Conservation (phyloP, 2,797 vertebrate genomes). For the Danio albolineatus region DNA sequence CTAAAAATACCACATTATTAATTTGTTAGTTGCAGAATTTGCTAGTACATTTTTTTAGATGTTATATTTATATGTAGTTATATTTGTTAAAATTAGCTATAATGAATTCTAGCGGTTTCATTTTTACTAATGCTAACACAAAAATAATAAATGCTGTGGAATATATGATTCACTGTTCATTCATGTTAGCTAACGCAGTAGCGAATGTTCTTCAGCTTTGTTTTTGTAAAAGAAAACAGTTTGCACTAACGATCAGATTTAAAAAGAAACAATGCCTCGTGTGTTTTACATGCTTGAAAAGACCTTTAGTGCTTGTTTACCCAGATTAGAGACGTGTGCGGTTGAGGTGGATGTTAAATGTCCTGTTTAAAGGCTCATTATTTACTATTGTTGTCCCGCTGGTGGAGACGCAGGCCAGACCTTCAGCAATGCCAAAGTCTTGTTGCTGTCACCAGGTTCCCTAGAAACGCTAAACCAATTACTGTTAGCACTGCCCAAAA, state of each 20-base stretch:
- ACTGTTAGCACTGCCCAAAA: slow-evolving; percentile 51
- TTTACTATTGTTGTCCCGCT: slow-evolving; percentile 19
- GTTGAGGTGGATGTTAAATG: background rate
- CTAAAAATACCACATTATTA: no score
- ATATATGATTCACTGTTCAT: no score
- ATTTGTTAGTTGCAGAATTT: no score
- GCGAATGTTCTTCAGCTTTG: background rate
- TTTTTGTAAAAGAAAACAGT: background rate
- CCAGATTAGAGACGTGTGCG: background rate
- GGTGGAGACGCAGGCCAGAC: slow-evolving; percentile 61
- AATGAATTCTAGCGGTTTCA: no score
- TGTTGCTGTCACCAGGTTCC: slow-evolving; percentile 67
- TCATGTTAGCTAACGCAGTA: no score
- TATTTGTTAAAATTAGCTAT: no score
- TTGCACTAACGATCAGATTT: background rate
- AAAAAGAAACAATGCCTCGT: background rate
- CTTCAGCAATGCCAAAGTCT: slow-evolving; percentile 57
- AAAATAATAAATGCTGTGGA: no score
- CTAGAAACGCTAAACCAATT: slow-evolving; percentile 59
- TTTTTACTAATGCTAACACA: no score
- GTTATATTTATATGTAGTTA: no score
- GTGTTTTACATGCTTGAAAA: background rate
- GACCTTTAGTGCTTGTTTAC: slow-evolving; percentile 4
- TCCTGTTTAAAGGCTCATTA: slow-evolving; percentile 20
- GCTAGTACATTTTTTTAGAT: no score